Evolutionary conservation across 2,888 invertebrate genomes (phyloP), one percentile per base, ranked within the genome.

Genomic region (Leucophenga maculata): DNA sequence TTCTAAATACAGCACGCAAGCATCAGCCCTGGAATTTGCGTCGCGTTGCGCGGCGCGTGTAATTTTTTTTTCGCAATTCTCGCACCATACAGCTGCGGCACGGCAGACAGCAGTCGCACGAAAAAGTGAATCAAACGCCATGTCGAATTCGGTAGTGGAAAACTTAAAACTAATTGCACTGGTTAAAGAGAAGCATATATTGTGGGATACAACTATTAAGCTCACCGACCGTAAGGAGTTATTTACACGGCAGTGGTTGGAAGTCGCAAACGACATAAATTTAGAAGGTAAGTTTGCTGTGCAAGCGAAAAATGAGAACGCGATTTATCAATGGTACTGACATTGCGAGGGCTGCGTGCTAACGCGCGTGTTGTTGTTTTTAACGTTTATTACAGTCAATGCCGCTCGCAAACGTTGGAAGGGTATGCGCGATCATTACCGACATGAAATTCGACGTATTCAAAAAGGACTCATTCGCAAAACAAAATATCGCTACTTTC

Each of bases 371-470:
- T 11, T 39, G 16, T 20, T 32, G 3, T 26, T 9, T 20, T 46
- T 39, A 0, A 16, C 9, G 16, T 59, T 0, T 9, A 39, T 48
- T 62, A 4, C 54, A 80, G 79, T 77, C 1, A 0, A 59, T 0
- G 4, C 6, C 1, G 77, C 78, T 57, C 82, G 75, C 50, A 81
- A 81, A 31, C 80, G 80, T 0, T 81, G 82, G 6, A 81, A 81
- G 18, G 68, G 71, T 14, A 22, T 83, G 20, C 71, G 80, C 0
- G 80, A 81, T 32, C 75, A 74, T 50, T 81, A 81, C 48, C 77
- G 80, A 2, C 18, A 66, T 0, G 80, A 81, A 64, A 73, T 81
- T 8, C 75, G 80, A 0, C 78, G 78, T 60, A 78, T 83, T 32
- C 83, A 80, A 0, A 65, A 60, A 11, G 16, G 50, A 6, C 6